phyloP scores from a whole-genome alignment of 1,140 invertebrate genomes.

The Papilio helenus region DNA sequence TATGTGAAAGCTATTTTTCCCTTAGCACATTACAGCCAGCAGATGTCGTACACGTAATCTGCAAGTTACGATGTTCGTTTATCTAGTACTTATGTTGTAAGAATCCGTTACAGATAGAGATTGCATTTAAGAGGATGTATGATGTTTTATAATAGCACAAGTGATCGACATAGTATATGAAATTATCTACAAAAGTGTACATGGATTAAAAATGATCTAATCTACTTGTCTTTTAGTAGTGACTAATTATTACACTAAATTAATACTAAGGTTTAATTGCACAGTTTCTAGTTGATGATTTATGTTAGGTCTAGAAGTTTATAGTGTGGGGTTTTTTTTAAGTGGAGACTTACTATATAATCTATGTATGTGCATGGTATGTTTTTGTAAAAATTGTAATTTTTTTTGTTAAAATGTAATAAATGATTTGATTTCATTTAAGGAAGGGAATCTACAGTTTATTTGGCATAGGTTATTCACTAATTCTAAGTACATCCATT shows the following conservation, averaged over 20 bases:
- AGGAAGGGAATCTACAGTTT: too few relatives aligned
- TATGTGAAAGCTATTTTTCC: neutral
- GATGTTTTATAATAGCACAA: neutral
- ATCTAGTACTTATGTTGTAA: neutral
- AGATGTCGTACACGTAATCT: neutral
- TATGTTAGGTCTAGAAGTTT: too few relatives aligned
- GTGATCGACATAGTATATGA: neutral
- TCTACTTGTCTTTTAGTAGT: neutral
- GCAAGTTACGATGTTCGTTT: conserved; percentile 6
- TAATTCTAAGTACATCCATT: too few relatives aligned
- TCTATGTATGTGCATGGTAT: too few relatives aligned
- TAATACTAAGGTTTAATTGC: too few relatives aligned
- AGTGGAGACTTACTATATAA: too few relatives aligned
- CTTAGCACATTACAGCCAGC: neutral
- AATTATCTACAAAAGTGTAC: neutral
- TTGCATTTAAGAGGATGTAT: neutral
- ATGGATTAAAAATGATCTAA: neutral
- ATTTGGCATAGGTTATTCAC: too few relatives aligned
- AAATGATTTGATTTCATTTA: too few relatives aligned
- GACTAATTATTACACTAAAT: neutral
- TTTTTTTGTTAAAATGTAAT: too few relatives aligned
- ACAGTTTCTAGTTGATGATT: too few relatives aligned
- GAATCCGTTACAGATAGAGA: neutral
- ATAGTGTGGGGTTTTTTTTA: too few relatives aligned
- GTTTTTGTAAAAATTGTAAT: too few relatives aligned